Conservation (phyloP, 2,797 vertebrate species). For the Chlorospingus semifuscus region DNA sequence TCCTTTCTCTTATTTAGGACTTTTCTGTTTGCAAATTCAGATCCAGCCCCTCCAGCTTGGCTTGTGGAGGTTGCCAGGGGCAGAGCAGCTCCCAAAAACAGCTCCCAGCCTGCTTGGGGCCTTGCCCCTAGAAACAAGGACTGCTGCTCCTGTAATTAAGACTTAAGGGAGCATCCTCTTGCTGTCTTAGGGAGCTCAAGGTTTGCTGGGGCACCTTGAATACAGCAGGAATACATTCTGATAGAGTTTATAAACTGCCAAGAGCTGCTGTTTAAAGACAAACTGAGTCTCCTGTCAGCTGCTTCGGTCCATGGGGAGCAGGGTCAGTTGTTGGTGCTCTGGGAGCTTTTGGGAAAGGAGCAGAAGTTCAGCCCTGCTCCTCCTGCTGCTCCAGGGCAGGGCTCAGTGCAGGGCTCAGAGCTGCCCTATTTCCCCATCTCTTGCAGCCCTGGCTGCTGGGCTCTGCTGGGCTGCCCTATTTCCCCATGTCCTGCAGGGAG, state of each 20-base stretch:
- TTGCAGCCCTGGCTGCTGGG: rapidly evolving
- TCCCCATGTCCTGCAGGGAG: too few species aligned
- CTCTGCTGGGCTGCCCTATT: not conserved
- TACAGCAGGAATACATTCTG: not conserved
- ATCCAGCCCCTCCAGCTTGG: not conserved
- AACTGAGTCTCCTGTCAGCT: not conserved
- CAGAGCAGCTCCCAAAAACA: not conserved
- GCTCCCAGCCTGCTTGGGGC: conserved; percentile 4
- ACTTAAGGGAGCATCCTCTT: conserved; percentile 42
- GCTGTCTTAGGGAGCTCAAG: not conserved
- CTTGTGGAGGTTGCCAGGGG: not conserved
- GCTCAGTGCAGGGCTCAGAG: not conserved
- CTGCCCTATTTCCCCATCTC: not conserved
- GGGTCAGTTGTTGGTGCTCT: not conserved
- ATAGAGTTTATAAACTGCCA: not conserved
- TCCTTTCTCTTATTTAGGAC: conserved; percentile 12
- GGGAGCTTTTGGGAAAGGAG: not conserved
- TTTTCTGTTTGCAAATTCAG: conserved; percentile 41
- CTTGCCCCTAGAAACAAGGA: not conserved
- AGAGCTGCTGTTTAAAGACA: not conserved
- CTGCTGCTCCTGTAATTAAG: conserved; percentile 60
- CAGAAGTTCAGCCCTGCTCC: not conserved
- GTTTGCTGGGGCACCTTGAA: not conserved
- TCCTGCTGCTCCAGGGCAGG: not conserved
- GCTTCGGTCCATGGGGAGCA: not conserved